Percentiles rank a stretch among this genome's conserved stretches.
phyloP scores from a whole-genome alignment of 2,113 vertebrate species.

The Eolophus roseicapilla region DNA sequence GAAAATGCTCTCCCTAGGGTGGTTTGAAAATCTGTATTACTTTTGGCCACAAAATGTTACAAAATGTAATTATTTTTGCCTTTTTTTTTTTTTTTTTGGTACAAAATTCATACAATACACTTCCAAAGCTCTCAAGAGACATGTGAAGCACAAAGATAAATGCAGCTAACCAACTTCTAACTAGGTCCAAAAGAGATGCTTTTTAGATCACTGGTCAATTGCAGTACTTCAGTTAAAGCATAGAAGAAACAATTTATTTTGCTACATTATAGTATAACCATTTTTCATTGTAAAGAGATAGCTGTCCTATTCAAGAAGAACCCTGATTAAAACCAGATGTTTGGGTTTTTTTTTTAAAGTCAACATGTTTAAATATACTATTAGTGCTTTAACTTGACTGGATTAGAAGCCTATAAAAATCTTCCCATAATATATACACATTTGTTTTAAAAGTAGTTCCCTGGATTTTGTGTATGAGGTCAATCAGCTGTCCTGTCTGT shows the following conservation, averaged over 20 bases:
- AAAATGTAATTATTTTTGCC: not conserved
- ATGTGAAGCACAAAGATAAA: not conserved
- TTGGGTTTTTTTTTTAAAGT: not conserved
- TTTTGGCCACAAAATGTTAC: not conserved
- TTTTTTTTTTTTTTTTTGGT: not conserved
- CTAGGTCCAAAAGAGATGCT: not conserved
- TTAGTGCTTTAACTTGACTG: conserved; percentile 45
- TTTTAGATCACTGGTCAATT: not conserved
- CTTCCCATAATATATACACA: not conserved
- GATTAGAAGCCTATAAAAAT: conserved; percentile 54
- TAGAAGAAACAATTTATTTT: not conserved
- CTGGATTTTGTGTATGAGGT: not conserved
- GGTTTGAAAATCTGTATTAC: not conserved
- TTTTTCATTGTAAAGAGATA: conserved; percentile 26
- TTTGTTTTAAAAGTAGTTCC: conserved; percentile 8
- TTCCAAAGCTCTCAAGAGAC: not conserved
- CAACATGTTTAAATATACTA: conserved; percentile 53
- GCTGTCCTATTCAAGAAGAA: not conserved
- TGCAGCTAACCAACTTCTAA: not conserved
- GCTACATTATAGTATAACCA: not conserved
- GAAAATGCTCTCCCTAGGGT: not conserved
- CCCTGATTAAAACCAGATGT: conserved; percentile 5
- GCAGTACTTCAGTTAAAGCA: not conserved
- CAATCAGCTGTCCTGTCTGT: not conserved
- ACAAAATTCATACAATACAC: not conserved